Evolutionary conservation across 2,888 invertebrate species (phyloP), one percentile per base, ranked within the genome.

Genomic region (Artemia sp.): DNA sequence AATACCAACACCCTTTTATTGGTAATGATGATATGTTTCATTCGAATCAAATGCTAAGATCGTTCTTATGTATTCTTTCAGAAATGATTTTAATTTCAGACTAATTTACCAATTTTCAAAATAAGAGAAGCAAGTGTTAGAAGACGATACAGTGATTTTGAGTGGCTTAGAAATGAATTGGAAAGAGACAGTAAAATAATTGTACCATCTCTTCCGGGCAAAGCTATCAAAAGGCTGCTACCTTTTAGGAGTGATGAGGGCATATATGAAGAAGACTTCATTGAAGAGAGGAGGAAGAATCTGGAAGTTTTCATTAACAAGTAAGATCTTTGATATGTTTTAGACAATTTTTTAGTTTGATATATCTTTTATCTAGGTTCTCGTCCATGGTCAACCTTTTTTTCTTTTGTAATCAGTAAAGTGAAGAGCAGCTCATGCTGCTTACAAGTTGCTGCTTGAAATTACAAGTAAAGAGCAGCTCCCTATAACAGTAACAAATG

Each of bases 181-280:
- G 98, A 99, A 82, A 84, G 98, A 79, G 98, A 99, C 79, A 97
- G 96, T 81, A 98, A 99, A 85, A 93, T 92, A 79, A 80, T 98
- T 70, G 98, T 99, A 64, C 98, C 98, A 72, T 88, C 93, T 53
- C 82, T 99, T 76, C 98, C 98, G 5, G 94, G 96, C 19, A 99
- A 98, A 83, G 97, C 98, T 9, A 88, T 95, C 86, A 97, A 97
- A 81, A 84, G 96, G 77, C 97, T 97, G 79, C 85, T 99, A 81
- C 98, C 98, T 24, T 98, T 99, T 81, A 85, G 98, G 73, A 89
- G 92, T 12, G 98, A 99, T 78, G 98, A 99, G 81, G 98, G 98
- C 70, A 93, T 99, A 76, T 99, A 94, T 80, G 98, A 99, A 79
- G 97, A 98, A 77, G 95, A 93, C 77, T 99, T 99, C 79, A 97